Base-by-base conservation (phyloP, 2,888 invertebrate genomes). In the Ashinkailepas kermadecensis region DNA sequence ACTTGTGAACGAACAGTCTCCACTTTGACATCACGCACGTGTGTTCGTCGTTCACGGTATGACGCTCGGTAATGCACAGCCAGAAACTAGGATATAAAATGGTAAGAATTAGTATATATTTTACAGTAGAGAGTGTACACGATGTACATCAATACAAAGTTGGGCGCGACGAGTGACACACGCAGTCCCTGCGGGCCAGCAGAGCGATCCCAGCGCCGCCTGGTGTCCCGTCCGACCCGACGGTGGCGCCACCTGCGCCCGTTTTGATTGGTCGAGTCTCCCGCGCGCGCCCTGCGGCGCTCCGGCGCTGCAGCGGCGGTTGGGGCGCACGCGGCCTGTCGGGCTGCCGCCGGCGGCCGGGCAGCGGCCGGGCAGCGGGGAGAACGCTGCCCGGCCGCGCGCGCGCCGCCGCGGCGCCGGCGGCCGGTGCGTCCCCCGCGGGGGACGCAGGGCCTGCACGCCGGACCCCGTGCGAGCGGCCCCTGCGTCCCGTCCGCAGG, bases 71-170 rank as follows among this genome's bases (percentile, higher is more conserved):
- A 74, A 18, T 18, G 21, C 74, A 18, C 74, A 54, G 7, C 70
- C 74, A 74, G 74, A 74, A 74, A 74, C 74, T 54, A 74, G 74
- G 74, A 74, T 74, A 74, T 74, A 74, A 74, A 74, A 74, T 74
- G 74, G 74, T 74, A 74, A 74, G 74, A 74, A 74, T 74, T 74
- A 74, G 74, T 74, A 74, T 74, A 74, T 74, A 74, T 74, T 74
- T 74, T 74, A 74, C 74, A 74, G 74, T 13, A 74, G 67, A 67
- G 74, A 70, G 74, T 74, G 74, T 74, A 74, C 74, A 25, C 54
- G 74, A 74, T 74, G 74, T 74, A 74, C 74, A 74, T 74, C 74
- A 54, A 74, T 74, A 74, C 74, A 74, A 74, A 74, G 74, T 74
- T n/a, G 67, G 23, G 67, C 25, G 67, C 67, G 67, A 8, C 25